phyloP scores from a whole-genome alignment of 2,113 vertebrate species.

The Ranitomeya variabilis region DNA sequence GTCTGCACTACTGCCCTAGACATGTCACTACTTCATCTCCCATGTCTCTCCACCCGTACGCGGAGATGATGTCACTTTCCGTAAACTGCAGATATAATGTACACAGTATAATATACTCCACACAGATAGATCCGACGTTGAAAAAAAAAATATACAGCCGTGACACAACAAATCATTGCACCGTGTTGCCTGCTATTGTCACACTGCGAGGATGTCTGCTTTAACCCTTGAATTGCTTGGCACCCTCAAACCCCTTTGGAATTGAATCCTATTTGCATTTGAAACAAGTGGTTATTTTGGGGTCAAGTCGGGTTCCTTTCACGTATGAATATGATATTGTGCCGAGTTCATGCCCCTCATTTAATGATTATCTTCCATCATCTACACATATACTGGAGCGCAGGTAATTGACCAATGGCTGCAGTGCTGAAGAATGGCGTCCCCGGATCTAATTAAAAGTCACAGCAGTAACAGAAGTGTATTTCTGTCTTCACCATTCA shows the following conservation, averaged over 20 bases:
- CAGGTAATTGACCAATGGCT: neutral
- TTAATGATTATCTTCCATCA: neutral
- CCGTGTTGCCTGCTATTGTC: neutral
- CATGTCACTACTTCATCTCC: neutral
- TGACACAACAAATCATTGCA: neutral
- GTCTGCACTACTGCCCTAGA: neutral
- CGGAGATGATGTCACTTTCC: neutral
- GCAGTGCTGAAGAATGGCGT: neutral
- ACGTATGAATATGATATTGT: neutral
- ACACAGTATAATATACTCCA: neutral
- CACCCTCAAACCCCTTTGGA: neutral
- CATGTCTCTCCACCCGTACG: neutral
- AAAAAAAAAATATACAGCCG: neutral
- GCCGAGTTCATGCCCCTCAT: neutral
- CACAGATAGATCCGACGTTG: neutral
- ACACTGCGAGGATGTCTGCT: neutral
- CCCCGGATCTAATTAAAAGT: conserved; percentile 10
- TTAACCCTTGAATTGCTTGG: neutral
- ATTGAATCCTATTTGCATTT: neutral
- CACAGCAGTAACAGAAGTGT: conserved; percentile 12
- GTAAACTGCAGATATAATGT: neutral
- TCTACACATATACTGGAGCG: neutral
- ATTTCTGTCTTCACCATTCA: conserved; percentile 28
- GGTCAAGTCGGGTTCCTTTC: neutral
- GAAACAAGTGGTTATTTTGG: neutral